Evolutionary conservation across 2,797 vertebrate genomes (phyloP).

Genomic region (Tamandua tetradactyla): DNA sequence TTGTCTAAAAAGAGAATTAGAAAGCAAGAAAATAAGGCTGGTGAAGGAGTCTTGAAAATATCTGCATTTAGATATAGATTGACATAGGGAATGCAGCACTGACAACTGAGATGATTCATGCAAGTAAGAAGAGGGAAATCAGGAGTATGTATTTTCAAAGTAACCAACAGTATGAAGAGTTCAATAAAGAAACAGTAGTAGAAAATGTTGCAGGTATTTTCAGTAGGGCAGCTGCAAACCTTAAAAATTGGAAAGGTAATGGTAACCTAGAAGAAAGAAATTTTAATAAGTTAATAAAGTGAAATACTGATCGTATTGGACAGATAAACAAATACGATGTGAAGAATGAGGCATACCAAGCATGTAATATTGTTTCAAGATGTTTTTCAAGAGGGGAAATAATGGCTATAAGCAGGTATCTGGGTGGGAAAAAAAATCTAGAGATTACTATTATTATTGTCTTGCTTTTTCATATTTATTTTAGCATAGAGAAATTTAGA

Average conservation of each 20-base stretch:
- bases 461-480: neutral
- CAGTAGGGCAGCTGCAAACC: neutral
- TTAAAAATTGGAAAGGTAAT: neutral
- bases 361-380: neutral
- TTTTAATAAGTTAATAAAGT: neutral
- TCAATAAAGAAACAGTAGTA: neutral
- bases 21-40: neutral
- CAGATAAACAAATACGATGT: neutral
- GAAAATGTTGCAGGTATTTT: neutral
- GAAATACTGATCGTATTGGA: neutral
- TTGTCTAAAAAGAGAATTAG: conserved; percentile 11
- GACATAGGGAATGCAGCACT: neutral
- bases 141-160: neutral
- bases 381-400: neutral
- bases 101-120: neutral
- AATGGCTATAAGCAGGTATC: neutral
- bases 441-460: neutral
- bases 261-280: neutral
- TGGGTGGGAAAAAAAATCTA: neutral
- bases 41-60: neutral
- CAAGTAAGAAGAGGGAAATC: neutral
- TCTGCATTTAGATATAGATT: conserved; percentile 10
- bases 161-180: neutral
- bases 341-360: neutral
- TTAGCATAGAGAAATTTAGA: neutral